Evolutionary conservation across 1,140 invertebrate species (phyloP), one percentile per base, ranked within the genome.

Genomic region (Glomeris maerens): DNA sequence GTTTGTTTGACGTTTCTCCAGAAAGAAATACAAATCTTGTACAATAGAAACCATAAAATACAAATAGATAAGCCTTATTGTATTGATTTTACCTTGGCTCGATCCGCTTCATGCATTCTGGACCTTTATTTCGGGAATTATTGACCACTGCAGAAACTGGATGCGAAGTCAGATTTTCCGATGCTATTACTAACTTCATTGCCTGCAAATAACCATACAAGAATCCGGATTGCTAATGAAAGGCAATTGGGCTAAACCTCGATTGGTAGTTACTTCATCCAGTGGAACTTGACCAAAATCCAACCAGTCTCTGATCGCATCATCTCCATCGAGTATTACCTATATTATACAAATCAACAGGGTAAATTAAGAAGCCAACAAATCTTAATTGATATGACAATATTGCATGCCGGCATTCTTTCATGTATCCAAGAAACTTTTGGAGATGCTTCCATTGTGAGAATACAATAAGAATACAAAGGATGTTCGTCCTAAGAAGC

Each of bases 351-450:
- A 42, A 42, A 42, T 42, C 17, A 42, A 42, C 4, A 7, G 25
- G 5, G 20, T 42, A 5, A 42, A 5, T 42, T 21, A 42, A 10
- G 40, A 42, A 42, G 20, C 20, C 40, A 7, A 10, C 25, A 36
- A 36, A 5, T 42, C 25, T 5, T 21, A 5, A 42, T n/a, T n/a
- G n/a, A n/a, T n/a, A n/a, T n/a, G n/a, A n/a, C n/a, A n/a, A n/a
- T n/a, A n/a, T 13, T 36, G 20, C 60, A 57, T 60, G 67, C 66
- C 4, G 66, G 66, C 66, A 68, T 68, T 58, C 66, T 59, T 41
- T 66, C 58, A 55, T 68, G 66, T 36, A 67, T 60, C 38, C 50
- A 55, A 4, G 54, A 47, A 53, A 66, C 60, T 4, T 57, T 57
- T 10, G 60, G 45, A 17, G 64, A 64, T 4, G 64, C 58, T 40